Conservation (phyloP, 30 jellyfish, hydroid and myxozoan species). For the Aurelia sp. region DNA sequence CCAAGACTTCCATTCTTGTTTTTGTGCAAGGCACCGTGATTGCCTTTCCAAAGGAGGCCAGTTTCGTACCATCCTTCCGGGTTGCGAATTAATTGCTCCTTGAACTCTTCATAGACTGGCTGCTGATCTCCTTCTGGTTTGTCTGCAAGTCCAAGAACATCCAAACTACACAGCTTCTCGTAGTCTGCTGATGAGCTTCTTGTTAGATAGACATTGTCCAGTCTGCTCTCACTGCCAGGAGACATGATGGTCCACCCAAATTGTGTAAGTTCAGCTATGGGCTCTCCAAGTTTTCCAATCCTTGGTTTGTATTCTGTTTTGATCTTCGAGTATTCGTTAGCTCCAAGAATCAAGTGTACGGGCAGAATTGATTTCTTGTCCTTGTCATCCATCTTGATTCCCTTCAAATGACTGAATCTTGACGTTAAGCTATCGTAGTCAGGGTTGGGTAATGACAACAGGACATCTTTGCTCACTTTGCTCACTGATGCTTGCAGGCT, state of each 20-base stretch:
- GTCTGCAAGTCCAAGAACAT: constrained; percentile 74
- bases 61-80: constrained; percentile 72
- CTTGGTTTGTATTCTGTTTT: constrained; percentile 42
- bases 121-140: constrained; percentile 41
- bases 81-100: constrained; percentile 59
- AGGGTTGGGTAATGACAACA: constrained; percentile 53
- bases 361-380: constrained; percentile 58
- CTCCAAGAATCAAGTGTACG: constrained; percentile 57
- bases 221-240: constrained; percentile 62
- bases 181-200: constrained; percentile 49
- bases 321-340: constrained; percentile 23
- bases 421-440: background rate
- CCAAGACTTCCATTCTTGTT: constrained; percentile 35
- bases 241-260: constrained; percentile 83
- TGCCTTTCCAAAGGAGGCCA: constrained; percentile 30
- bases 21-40: constrained; percentile 8
- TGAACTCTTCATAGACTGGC: constrained; percentile 75
- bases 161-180: constrained; percentile 63
- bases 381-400: constrained; percentile 33
- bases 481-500: constrained; percentile 15
- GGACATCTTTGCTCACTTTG: constrained; percentile 53
- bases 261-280: constrained; percentile 29
- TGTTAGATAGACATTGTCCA: constrained; percentile 33
- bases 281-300: constrained; percentile 62
- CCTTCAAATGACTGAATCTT: constrained; percentile 30